phyloP scores from a whole-genome alignment of 2,113 vertebrate species.

The Ictalurus punctatus region DNA sequence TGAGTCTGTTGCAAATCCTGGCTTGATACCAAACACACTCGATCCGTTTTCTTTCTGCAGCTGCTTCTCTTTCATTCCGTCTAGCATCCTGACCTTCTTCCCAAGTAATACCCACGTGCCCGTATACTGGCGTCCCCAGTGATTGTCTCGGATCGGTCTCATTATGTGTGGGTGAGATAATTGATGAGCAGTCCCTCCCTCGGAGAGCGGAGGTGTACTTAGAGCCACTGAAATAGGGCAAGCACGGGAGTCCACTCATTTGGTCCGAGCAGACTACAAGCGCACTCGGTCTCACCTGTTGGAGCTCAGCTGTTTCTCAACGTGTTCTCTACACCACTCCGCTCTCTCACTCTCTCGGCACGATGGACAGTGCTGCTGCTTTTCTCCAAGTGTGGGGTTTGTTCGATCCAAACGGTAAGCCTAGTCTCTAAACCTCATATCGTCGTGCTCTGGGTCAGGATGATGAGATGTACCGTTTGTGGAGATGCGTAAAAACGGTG shows the following conservation, averaged over 20 bases:
- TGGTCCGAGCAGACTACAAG: background rate
- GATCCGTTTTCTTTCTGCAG: background rate
- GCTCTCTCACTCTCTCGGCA: slow-evolving; percentile 1
- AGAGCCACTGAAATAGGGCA: slow-evolving; percentile 6
- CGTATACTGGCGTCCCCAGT: background rate
- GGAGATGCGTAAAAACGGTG: background rate
- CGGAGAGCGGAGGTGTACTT: slow-evolving; percentile 42
- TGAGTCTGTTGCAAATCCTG: background rate
- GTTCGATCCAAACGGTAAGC: slow-evolving; percentile 78
- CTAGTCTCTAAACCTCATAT: slow-evolving; percentile 6
- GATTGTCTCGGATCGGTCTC: slow-evolving; percentile 18
- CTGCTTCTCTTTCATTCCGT: background rate
- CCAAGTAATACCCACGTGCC: slow-evolving; percentile 12
- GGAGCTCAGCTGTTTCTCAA: background rate
- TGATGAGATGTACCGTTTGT: background rate
- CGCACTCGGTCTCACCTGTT: background rate
- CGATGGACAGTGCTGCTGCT: slow-evolving; percentile 82
- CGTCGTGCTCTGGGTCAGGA: background rate
- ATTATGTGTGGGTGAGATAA: slow-evolving; percentile 48
- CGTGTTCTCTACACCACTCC: background rate
- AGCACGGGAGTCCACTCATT: background rate
- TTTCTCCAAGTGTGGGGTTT: slow-evolving; percentile 82
- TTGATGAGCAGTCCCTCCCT: slow-evolving; percentile 14
- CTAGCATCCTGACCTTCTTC: background rate
- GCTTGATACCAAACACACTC: background rate